phyloP scores from a whole-genome alignment of 2,113 vertebrate species.

The Hypomesus transpacificus region DNA sequence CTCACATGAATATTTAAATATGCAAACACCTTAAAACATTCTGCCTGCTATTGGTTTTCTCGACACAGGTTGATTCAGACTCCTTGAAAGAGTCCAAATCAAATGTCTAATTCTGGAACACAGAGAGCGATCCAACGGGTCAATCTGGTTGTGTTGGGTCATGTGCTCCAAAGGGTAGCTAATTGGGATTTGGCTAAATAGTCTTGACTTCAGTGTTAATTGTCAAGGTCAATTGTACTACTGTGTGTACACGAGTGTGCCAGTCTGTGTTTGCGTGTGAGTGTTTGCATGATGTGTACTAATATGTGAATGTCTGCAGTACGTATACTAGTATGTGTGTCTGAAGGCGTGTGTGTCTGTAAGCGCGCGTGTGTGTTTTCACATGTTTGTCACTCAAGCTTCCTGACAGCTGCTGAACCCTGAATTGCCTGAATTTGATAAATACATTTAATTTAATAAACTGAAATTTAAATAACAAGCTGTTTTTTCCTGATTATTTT shows the following conservation, averaged over 20 bases:
- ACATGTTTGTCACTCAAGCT: not conserved
- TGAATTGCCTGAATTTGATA: too few species aligned
- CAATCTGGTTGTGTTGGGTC: conserved; percentile 44
- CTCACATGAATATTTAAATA: not conserved
- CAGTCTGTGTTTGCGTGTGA: not conserved
- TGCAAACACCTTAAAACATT: not conserved
- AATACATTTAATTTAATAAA: too few species aligned
- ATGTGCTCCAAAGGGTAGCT: conserved; percentile 40
- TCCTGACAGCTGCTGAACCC: too few species aligned
- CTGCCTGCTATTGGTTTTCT: conserved; percentile 6
- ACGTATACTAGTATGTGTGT: not conserved
- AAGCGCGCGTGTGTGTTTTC: not conserved
- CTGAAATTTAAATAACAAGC: too few species aligned
- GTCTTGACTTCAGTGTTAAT: conserved; percentile 39
- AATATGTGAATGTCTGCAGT: conserved; percentile 1
- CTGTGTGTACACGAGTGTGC: conserved; percentile 2
- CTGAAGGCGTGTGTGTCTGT: not conserved
- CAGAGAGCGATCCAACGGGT: conserved; percentile 43
- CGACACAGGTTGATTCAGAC: conserved; percentile 22
- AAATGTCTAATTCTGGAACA: conserved; percentile 54
- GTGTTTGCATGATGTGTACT: not conserved
- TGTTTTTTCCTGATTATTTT: too few species aligned
- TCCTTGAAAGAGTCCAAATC: conserved; percentile 29
- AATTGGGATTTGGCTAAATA: conserved; percentile 61
- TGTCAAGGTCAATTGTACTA: conserved; percentile 26